Evolutionary conservation across 1,140 invertebrate genomes (phyloP).

Genomic region (Battus philenor): DNA sequence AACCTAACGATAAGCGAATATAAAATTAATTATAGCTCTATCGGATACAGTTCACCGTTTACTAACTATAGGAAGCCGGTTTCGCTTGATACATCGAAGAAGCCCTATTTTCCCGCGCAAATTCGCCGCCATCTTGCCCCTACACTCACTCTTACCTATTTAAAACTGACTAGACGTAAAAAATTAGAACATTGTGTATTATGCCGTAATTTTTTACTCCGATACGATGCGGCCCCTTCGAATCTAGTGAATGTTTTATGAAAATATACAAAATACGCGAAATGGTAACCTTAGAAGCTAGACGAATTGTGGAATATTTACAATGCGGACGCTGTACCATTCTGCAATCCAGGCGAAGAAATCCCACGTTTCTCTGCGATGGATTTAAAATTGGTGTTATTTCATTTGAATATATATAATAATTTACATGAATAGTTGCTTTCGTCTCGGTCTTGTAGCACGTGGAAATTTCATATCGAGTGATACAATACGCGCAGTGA

Average conservation of each 20-base stretch:
- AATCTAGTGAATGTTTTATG: constrained; percentile 46
- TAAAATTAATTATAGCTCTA: constrained; percentile 14
- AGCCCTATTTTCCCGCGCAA: constrained; percentile 16
- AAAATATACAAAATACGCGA: constrained; percentile 66
- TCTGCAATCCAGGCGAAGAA: constrained; percentile 29
- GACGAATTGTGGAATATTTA: constrained; percentile 42
- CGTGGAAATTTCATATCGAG: too few species aligned
- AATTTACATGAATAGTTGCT: too few species aligned
- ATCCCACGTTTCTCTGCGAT: constrained; percentile 34
- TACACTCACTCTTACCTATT: constrained; percentile 41
- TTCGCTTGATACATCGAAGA: constrained; percentile 22
- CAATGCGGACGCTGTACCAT: constrained; percentile 25
- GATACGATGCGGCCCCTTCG: constrained; percentile 39
- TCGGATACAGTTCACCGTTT: constrained; percentile 15
- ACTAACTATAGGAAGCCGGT: constrained; percentile 35
- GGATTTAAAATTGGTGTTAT: too few species aligned
- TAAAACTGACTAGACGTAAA: constrained; percentile 69
- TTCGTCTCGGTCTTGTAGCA: too few species aligned
- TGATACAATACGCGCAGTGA: not conserved
- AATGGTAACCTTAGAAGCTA: constrained; percentile 53
- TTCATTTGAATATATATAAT: too few species aligned
- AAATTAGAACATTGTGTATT: constrained; percentile 43
- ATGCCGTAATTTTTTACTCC: constrained; percentile 54
- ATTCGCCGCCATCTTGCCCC: constrained; percentile 30
- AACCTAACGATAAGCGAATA: constrained; percentile 13